A percentile compares a stretch with the other conserved stretches of the same genome.
Evolutionary conservation across 1,140 invertebrate genomes (phyloP).

Genomic region (Whitmania pigra): DNA sequence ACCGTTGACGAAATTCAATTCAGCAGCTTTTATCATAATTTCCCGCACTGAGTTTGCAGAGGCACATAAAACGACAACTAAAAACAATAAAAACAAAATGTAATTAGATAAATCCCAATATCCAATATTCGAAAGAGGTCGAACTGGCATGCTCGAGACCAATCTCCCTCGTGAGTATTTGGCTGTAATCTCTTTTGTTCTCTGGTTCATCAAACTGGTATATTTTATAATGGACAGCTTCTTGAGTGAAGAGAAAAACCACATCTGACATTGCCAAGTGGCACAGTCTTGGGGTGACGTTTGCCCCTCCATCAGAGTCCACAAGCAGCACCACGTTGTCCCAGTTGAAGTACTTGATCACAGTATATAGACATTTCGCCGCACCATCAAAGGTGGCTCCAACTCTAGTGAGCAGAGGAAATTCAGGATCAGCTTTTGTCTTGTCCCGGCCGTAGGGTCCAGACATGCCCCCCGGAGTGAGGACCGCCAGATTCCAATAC

Average conservation of each 20-base stretch:
- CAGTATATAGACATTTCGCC: conserved; percentile 48
- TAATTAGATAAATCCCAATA: background rate
- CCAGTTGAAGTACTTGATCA: conserved; percentile 53
- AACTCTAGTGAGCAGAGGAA: conserved; percentile 66
- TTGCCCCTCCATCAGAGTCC: conserved; percentile 51
- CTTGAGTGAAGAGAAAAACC: conserved; percentile 24
- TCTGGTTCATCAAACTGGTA: conserved; percentile 56
- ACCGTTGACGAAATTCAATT: conserved; percentile 56
- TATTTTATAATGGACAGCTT: conserved; percentile 46
- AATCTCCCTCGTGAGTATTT: conserved; percentile 41
- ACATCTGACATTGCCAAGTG: conserved; percentile 31
- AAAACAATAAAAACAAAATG: conserved; percentile 26
- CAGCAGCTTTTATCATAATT: conserved; percentile 41
- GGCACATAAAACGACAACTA: conserved; percentile 88
- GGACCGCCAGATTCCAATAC: conserved; percentile 71
- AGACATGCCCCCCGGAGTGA: conserved; percentile 71
- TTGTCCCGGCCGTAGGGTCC: conserved; percentile 52
- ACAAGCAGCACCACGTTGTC: conserved; percentile 57
- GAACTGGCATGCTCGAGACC: conserved; percentile 36
- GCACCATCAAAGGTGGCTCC: conserved; percentile 54
- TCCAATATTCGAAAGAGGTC: conserved; percentile 20
- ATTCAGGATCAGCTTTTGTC: conserved; percentile 41
- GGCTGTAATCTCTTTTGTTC: conserved; percentile 46
- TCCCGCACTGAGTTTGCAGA: conserved; percentile 57
- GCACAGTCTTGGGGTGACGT: conserved; percentile 46